Evolutionary conservation across 1,140 invertebrate species (phyloP).

Genomic region (Pristionchus pacificus): DNA sequence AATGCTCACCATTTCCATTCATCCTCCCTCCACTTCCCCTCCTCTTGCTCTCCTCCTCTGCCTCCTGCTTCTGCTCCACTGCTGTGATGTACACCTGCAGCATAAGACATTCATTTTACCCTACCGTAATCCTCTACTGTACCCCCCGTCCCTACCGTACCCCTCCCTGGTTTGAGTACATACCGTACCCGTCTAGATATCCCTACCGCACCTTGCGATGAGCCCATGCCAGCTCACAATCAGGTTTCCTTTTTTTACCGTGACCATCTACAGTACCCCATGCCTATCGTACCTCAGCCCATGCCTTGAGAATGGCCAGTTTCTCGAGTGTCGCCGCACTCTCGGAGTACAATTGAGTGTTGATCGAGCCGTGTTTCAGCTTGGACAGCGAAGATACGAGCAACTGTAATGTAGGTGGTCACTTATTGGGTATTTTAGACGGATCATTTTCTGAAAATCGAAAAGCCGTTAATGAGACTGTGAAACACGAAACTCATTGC

Average conservation of each 20-base stretch:
- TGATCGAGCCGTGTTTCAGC: conserved; percentile 69
- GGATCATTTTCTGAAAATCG: too few species aligned
- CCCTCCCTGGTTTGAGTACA: too few species aligned
- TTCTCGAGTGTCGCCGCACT: conserved; percentile 91
- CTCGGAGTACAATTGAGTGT: conserved; percentile 80
- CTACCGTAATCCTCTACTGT: neutral
- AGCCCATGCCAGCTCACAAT: too few species aligned
- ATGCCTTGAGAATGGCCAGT: conserved; percentile 92
- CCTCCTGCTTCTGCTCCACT: conserved; percentile 68
- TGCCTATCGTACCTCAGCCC: conserved; percentile 75
- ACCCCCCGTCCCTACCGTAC: conserved; percentile 50
- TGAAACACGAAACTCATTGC: too few species aligned
- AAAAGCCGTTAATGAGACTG: too few species aligned
- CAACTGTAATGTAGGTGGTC: conserved; percentile 58
- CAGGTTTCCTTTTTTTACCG: too few species aligned
- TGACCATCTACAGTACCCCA: neutral
- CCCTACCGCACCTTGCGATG: too few species aligned
- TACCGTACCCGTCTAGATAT: too few species aligned
- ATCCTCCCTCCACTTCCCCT: neutral
- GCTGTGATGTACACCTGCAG: conserved; percentile 76
- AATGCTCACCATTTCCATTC: conserved; percentile 1
- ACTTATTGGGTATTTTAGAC: neutral
- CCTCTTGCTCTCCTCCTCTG: conserved; percentile 55
- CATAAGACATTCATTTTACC: too few species aligned
- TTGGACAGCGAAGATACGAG: conserved; percentile 90